Conservation (phyloP, 2,113 vertebrate genomes). For the Morone chrysops region DNA sequence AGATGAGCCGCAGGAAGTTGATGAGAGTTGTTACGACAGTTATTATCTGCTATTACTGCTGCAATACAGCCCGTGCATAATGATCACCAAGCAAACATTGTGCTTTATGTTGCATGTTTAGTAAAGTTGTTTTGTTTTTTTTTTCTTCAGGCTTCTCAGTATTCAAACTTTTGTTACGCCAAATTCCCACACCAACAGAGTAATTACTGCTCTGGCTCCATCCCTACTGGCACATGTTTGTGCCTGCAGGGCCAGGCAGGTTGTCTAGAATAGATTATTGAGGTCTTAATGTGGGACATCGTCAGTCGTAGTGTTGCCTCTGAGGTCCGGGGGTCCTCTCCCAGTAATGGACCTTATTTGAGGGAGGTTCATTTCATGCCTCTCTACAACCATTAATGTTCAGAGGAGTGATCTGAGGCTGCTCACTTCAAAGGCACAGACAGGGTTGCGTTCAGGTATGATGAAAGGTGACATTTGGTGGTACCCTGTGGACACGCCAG, state of each 20-base stretch:
- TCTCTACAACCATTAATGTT: constrained; percentile 71
- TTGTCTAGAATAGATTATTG: constrained; percentile 59
- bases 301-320: constrained; percentile 38
- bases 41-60: constrained; percentile 59
- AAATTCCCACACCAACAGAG: constrained; percentile 26
- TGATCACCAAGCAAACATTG: constrained; percentile 47
- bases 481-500: constrained; percentile 59
- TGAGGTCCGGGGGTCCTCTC: constrained; percentile 42
- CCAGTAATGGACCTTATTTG: constrained; percentile 73
- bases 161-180: constrained; percentile 28
- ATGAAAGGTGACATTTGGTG: constrained; percentile 73
- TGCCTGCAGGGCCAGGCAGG: constrained; percentile 27
- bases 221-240: constrained; percentile 23
- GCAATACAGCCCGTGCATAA: constrained; percentile 36
- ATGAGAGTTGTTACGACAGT: constrained; percentile 66
- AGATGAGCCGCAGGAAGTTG: constrained; percentile 59
- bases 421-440: constrained; percentile 74
- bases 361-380: constrained; percentile 70
- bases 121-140: not conserved
- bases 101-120: constrained; percentile 38
- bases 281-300: constrained; percentile 59
- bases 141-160: constrained; percentile 17
- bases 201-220: constrained; percentile 51
- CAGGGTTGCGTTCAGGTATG: constrained; percentile 59
- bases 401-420: constrained; percentile 70